phyloP scores from a whole-genome alignment of 2,888 invertebrate genomes.

The Apodemia mormo region DNA sequence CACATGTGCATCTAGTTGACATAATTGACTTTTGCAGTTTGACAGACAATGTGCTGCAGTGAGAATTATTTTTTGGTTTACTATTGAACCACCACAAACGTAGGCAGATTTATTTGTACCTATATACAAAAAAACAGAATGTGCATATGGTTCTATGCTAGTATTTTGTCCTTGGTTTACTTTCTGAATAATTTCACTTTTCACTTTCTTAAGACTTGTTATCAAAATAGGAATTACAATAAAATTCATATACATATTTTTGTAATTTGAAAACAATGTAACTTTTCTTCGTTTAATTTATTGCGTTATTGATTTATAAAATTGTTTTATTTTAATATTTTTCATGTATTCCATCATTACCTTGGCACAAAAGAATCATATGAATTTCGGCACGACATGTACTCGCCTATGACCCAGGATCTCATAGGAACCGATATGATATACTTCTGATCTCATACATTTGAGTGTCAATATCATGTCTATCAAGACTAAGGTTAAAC shows the following conservation, averaged over 20 bases:
- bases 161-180: conserved; percentile 37
- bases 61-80: conserved; percentile 45
- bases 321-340: background rate
- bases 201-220: background rate
- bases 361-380: background rate
- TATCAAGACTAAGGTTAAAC: no score
- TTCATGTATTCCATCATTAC: background rate
- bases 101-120: conserved; percentile 6
- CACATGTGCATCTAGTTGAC: conserved; percentile 27
- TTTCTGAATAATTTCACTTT: conserved; percentile 32
- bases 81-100: conserved; percentile 46
- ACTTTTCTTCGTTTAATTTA: background rate
- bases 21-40: conserved; percentile 23
- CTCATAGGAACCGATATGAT: no score
- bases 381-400: no score
- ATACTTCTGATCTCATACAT: no score
- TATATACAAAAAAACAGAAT: conserved; percentile 41
- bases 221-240: background rate
- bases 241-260: conserved; percentile 3
- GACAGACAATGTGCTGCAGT: conserved; percentile 50
- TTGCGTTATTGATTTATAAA: background rate
- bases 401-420: no score
- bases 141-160: conserved; percentile 39
- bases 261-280: background rate
- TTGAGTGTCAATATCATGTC: no score